Evolutionary conservation across 2,888 invertebrate genomes (phyloP).

Genomic region (Nezara viridula): DNA sequence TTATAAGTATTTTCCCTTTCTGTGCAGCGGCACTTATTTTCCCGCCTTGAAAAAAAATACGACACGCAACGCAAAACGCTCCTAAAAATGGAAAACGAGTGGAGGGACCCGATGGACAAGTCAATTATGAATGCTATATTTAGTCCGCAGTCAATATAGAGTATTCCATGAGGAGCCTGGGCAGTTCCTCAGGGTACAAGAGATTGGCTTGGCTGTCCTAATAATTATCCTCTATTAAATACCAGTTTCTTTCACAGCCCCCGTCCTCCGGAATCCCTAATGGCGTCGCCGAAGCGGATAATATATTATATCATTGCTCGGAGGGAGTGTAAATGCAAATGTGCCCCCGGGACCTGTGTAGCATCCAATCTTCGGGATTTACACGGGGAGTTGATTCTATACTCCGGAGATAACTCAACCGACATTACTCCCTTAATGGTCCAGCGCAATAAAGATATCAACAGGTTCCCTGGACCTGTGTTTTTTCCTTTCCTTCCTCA

Average conservation of each 20-base stretch:
- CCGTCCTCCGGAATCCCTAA: background rate
- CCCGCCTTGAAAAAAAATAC: background rate
- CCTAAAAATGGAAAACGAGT: slow-evolving; percentile 28
- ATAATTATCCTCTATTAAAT: slow-evolving; percentile 28
- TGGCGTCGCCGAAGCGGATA: slow-evolving; percentile 15
- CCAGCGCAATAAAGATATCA: background rate
- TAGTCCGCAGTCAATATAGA: background rate
- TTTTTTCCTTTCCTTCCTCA: background rate
- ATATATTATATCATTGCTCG: slow-evolving; percentile 37
- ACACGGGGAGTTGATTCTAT: background rate
- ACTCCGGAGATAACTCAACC: background rate
- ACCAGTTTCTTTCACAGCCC: slow-evolving; percentile 12
- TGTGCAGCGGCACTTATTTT: background rate
- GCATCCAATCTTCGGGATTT: background rate
- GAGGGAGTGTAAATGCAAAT: slow-evolving; percentile 31
- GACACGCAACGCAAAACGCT: slow-evolving; percentile 15
- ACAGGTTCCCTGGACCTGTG: background rate
- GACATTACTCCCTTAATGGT: background rate
- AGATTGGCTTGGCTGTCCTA: background rate
- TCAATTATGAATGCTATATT: slow-evolving; percentile 48
- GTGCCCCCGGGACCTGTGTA: background rate
- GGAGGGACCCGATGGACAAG: background rate
- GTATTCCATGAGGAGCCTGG: background rate
- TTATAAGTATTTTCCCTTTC: slow-evolving; percentile 10
- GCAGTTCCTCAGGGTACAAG: background rate